Conservation (phyloP, 2,113 vertebrate species). For the Pao palembangensis region DNA sequence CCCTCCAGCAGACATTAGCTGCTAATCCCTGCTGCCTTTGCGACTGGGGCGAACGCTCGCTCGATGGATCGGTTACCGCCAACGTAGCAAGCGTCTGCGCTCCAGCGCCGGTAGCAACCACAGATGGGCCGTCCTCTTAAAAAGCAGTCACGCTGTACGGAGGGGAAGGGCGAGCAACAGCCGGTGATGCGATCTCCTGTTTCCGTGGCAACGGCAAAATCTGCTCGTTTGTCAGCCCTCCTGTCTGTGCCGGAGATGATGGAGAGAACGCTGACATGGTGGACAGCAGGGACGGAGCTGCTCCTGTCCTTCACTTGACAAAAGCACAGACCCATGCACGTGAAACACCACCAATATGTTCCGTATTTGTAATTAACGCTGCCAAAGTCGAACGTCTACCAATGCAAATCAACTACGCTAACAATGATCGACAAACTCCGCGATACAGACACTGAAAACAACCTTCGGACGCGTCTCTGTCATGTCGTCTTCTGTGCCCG, state of each 20-base stretch:
- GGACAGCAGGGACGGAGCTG: slow-evolving; percentile 18
- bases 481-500: slow-evolving; percentile 8
- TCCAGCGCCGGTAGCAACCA: too few relatives aligned
- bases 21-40: slow-evolving; percentile 13
- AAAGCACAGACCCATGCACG: too few relatives aligned
- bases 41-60: not conserved
- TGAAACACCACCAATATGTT: too few relatives aligned
- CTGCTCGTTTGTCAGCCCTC: slow-evolving; percentile 43
- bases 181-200: slow-evolving; percentile 52
- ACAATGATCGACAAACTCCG: too few relatives aligned
- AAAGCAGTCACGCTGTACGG: not conserved
- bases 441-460: too few relatives aligned
- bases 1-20: slow-evolving; percentile 1
- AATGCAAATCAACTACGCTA: too few relatives aligned
- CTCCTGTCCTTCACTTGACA: too few relatives aligned
- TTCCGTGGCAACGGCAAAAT: slow-evolving; percentile 61
- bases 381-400: too few relatives aligned
- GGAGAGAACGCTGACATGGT: slow-evolving; percentile 34
- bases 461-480: too few relatives aligned
- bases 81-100: too few relatives aligned
- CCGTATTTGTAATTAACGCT: too few relatives aligned
- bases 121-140: not conserved
- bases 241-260: slow-evolving; percentile 38
- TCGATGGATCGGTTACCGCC: too few relatives aligned
- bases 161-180: slow-evolving; percentile 36